Evolutionary conservation across 1,140 invertebrate genomes (phyloP), one percentile per base, ranked within the genome.

Genomic region (Solen grandis): DNA sequence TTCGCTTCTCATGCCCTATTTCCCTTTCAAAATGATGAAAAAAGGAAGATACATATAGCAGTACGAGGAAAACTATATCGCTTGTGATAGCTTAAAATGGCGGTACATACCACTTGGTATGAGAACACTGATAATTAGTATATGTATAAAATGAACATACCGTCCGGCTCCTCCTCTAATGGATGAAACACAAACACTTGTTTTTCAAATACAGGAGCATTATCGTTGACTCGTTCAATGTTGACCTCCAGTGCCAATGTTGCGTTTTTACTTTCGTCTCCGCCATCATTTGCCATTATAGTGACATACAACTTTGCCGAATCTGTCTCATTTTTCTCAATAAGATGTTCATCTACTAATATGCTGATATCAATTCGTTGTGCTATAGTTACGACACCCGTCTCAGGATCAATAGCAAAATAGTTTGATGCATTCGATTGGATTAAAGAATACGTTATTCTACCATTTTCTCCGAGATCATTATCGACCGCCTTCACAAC

Each of bases 311-410:
- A 52, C 3, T 29, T 31, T 16, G 73, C 65, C 8, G 33, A 31
- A 25, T 41, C 52, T 73, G 74, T 75, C 33, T 60, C 63, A 72
- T 72, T 80, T 31, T 41, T 36, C 0, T 70, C 36, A n/a, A 66
- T 16, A 22, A 78, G 27, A 22, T 60, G 35, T 54, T 50, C 33
- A 57, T 62, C 25, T 14, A 77, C 25, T 0, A 94, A 94, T 14
- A 96, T 96, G 19, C 95, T 95, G 0, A 98, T 85, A 46, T 89
- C 83, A 13, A 92, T 80, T 0, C 96, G 95, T 84, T 95, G 95
- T 80, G 96, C 95, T 10, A 98, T 91, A 90, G 96, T 97, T 65
- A 98, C 95, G n/a, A 98, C 96, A 2, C 97, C 97, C 0, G 95
- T 96, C 5, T 95, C 94, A 85, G 95, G 94, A 8, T 95, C 95